Base-by-base conservation (phyloP, 1,140 invertebrate genomes). In the Drosophila erecta region DNA sequence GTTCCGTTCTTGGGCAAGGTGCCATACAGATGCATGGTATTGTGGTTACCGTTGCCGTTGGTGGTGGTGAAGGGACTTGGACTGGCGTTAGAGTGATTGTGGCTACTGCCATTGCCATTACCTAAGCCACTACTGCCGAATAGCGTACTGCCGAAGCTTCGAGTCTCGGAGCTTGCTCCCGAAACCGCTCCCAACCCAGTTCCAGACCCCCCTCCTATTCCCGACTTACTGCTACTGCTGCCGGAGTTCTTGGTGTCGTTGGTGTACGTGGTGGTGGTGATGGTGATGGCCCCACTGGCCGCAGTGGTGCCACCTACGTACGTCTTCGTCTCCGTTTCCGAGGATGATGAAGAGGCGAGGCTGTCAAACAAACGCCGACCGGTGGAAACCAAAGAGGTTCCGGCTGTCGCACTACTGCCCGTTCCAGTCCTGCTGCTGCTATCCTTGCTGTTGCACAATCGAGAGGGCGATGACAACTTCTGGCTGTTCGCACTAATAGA, bases 21-120 rank as follows among this genome's bases (percentile, higher is more conserved):
- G 46, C 91, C 91, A 59, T 92, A 92, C 41, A 92, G 56, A 49
- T 92, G 71, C 85, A 91, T 90, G 51, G 90, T 77, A 65, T 91
- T 83, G 69, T 91, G 87, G 30, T 67, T 79, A 35, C 64, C 81
- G 24, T 76, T 85, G 54, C 83, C 81, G 44, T 81, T 81, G 65
- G 81, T 87, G 59, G 78, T 80, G 65, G 77, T 71, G 30, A 85
- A 90, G 49, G 79, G 87, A 43, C 86, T 85, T 33, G 64, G 81
- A 54, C 56, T 81, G 54, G 57, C 66, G 43, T 70, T 58, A 20
- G 74, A 70, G 62, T 81, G 70, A 50, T 43, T 49, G 50, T 80
- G 78, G 15, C 40, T 41, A 0, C 37, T 58, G 0, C 47, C 64
- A 15, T 75, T 61, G 17, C 71, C 71, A 14, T 76, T 81, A 27